phyloP scores from a whole-genome alignment of 2,888 invertebrate genomes.

The Xestoiulus laeticollis region DNA sequence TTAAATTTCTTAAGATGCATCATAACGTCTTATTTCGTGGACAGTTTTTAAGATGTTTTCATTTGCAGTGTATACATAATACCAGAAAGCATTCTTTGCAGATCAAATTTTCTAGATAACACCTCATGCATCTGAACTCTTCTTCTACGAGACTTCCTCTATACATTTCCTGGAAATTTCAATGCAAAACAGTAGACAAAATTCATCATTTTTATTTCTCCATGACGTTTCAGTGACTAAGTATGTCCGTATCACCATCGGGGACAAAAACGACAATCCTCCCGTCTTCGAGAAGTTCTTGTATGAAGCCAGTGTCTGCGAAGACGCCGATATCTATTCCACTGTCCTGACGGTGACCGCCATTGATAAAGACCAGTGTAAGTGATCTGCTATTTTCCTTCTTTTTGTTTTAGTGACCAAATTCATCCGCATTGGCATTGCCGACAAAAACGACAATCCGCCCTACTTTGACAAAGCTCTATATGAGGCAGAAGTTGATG shows the following conservation, averaged over 20 bases:
- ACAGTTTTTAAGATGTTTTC: too few species aligned
- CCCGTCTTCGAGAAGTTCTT: constrained; percentile 62
- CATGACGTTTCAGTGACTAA: not conserved
- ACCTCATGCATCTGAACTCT: not conserved
- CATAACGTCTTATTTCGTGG: too few species aligned
- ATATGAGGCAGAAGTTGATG: constrained; percentile 97
- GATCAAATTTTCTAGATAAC: not conserved
- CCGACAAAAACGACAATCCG: constrained; percentile 99
- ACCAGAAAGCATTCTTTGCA: not conserved
- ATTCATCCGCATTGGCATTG: constrained; percentile 97
- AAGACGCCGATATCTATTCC: constrained; percentile 59
- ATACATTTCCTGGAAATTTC: not conserved
- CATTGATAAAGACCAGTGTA: constrained; percentile 55
- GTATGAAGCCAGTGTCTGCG: constrained; percentile 62
- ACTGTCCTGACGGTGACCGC: constrained; percentile 55
- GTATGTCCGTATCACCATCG: constrained; percentile 52
- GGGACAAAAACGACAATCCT: constrained; percentile 61
- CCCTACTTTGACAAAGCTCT: constrained; percentile 97
- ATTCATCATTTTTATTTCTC: constrained; percentile 7
- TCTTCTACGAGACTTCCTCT: not conserved
- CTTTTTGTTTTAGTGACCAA: constrained; percentile 79
- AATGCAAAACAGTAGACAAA: not conserved
- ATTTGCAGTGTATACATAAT: too few species aligned
- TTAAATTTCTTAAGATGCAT: too few species aligned
- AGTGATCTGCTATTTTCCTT: constrained; percentile 53